A percentile compares a stretch with the other conserved stretches of the same genome.
Conservation (phyloP, 2,113 vertebrate genomes). For the Lichenostomus cassidix region DNA sequence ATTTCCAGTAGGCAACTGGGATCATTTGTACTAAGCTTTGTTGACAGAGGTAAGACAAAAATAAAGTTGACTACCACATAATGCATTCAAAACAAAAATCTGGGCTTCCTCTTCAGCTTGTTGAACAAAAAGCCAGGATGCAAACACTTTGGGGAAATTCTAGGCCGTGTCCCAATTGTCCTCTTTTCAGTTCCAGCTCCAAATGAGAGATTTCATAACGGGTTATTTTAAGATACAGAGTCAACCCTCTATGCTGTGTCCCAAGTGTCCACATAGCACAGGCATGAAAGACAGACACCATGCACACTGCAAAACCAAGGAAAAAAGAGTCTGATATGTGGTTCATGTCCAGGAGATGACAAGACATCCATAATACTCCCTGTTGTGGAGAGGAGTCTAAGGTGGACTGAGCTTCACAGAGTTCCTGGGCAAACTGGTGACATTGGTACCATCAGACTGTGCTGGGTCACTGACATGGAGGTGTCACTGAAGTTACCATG, state of each 20-base stretch:
- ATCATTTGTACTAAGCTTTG: not conserved
- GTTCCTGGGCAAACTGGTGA: not conserved
- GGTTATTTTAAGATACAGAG: not conserved
- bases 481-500: not conserved
- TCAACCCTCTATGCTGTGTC: not conserved
- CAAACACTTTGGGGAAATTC: not conserved
- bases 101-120: not conserved
- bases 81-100: not conserved
- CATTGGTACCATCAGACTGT: not conserved
- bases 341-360: not conserved
- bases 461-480: not conserved
- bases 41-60: conserved; percentile 20
- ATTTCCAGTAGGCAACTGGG: conserved; percentile 23
- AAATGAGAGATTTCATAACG: not conserved
- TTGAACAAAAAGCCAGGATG: conserved; percentile 11
- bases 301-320: not conserved
- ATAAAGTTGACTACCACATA: conserved; percentile 7
- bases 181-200: not conserved
- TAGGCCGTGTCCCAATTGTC: not conserved
- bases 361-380: not conserved
- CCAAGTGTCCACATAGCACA: not conserved
- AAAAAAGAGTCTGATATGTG: not conserved
- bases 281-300: not conserved
- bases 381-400: not conserved
- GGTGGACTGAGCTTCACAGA: not conserved